phyloP scores from a whole-genome alignment of 2,797 vertebrate species.

The Anguilla anguilla region DNA sequence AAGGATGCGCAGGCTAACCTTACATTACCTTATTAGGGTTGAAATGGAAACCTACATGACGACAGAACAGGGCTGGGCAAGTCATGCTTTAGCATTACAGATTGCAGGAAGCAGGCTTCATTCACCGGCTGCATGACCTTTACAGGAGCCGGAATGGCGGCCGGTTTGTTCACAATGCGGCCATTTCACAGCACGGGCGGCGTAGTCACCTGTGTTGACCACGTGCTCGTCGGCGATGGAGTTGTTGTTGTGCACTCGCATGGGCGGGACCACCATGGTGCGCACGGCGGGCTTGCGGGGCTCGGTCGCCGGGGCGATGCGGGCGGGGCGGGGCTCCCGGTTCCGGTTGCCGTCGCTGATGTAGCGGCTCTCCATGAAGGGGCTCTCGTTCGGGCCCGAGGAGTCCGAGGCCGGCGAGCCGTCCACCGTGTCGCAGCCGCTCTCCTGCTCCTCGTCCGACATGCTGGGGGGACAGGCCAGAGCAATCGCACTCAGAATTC shows the following conservation, averaged over 20 bases:
- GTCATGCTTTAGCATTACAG: too few species aligned
- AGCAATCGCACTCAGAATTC: constrained; percentile 22
- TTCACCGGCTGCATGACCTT: not conserved
- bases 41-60: too few species aligned
- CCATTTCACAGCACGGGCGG: not conserved
- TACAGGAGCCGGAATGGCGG: not conserved
- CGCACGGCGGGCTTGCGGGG: constrained; percentile 82
- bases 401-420: constrained; percentile 88
- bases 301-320: constrained; percentile 75
- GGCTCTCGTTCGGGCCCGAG: constrained; percentile 82
- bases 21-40: not conserved
- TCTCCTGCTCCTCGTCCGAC: constrained; percentile 95
- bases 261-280: constrained; percentile 88
- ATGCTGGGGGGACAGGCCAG: constrained; percentile 71
- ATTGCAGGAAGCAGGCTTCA: not conserved
- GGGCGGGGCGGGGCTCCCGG: constrained; percentile 72
- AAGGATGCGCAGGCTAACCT: not conserved
- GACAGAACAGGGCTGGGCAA: too few species aligned
- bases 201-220: constrained; percentile 77
- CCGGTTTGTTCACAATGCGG: not conserved
- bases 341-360: constrained; percentile 80
- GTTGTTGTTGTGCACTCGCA: constrained; percentile 83
- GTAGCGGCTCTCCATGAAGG: constrained; percentile 83
- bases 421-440: constrained; percentile 92
- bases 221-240: constrained; percentile 71